Evolutionary conservation across 2,113 vertebrate species (phyloP).

Genomic region (Saccopteryx bilineata): DNA sequence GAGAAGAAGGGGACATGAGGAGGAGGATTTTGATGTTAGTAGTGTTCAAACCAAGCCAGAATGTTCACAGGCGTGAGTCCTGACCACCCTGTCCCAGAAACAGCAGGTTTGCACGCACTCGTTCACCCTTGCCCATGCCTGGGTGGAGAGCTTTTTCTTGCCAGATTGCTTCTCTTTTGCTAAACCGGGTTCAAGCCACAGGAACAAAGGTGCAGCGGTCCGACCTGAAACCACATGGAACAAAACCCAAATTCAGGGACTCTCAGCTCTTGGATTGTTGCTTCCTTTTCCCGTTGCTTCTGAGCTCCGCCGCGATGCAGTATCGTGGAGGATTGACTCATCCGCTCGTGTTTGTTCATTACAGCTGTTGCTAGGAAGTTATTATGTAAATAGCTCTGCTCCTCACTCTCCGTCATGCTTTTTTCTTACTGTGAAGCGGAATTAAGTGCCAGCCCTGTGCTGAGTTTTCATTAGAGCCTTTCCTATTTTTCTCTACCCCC

Average conservation of each 20-base stretch:
- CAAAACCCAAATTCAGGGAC: background rate
- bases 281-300: background rate
- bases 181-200: conserved; percentile 1
- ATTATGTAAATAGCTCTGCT: background rate
- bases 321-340: background rate
- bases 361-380: conserved; percentile 41
- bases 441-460: conserved; percentile 6
- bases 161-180: background rate
- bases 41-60: background rate
- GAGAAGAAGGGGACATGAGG: too few species aligned
- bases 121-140: background rate
- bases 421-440: background rate
- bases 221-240: background rate
- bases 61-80: background rate
- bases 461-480: conserved; percentile 4
- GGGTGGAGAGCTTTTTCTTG: background rate
- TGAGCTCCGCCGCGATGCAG: background rate
- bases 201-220: background rate
- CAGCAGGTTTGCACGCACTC: background rate
- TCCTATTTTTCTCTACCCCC: background rate
- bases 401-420: background rate
- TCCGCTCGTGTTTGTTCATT: background rate
- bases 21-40: background rate
- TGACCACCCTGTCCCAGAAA: background rate
- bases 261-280: background rate